Evolutionary conservation across 37 sponge, comb jelly and placozoan species (phyloP).

Genomic region (Diacarnus erythraeanus): DNA sequence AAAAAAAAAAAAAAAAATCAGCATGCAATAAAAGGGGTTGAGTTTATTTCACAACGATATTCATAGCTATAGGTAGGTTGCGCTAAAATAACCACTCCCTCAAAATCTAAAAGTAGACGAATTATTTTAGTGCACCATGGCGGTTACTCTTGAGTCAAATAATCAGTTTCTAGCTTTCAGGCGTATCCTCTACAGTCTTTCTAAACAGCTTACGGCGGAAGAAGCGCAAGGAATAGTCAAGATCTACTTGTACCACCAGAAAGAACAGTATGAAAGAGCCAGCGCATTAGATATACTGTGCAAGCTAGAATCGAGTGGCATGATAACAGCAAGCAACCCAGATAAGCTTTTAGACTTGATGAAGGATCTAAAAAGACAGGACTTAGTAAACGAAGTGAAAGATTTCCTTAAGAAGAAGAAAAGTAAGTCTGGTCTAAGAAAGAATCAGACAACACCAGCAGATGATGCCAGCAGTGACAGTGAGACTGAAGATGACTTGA

Average conservation of each 20-base stretch:
- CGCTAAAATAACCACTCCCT: too few relatives aligned
- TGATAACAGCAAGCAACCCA: conserved; percentile 15
- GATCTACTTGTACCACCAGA: conserved; percentile 14
- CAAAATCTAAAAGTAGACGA: too few relatives aligned
- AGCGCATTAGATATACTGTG: conserved; percentile 7
- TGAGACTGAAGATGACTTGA: conserved; percentile 15
- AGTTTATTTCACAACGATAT: too few relatives aligned
- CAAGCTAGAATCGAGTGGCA: conserved; percentile 30
- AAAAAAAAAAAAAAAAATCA: too few relatives aligned
- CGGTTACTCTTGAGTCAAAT: conserved; percentile 21
- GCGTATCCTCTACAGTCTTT: conserved; percentile 8
- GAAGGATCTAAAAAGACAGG: conserved; percentile 37
- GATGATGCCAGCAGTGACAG: background rate
- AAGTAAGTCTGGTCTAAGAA: background rate
- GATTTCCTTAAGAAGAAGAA: conserved; percentile 21
- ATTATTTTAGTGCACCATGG: conserved; percentile 15
- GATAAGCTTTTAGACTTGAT: conserved; percentile 34
- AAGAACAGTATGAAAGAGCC: conserved; percentile 6
- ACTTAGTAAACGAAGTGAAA: conserved; percentile 18
- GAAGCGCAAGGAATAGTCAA: conserved; percentile 9
- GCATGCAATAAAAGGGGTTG: too few relatives aligned
- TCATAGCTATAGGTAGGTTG: too few relatives aligned
- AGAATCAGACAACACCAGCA: background rate
- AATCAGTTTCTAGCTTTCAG: conserved; percentile 33
- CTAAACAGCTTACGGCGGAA: conserved; percentile 15